phyloP scores from a whole-genome alignment of 1,140 invertebrate genomes.

The Teleogryllus occipitalis region DNA sequence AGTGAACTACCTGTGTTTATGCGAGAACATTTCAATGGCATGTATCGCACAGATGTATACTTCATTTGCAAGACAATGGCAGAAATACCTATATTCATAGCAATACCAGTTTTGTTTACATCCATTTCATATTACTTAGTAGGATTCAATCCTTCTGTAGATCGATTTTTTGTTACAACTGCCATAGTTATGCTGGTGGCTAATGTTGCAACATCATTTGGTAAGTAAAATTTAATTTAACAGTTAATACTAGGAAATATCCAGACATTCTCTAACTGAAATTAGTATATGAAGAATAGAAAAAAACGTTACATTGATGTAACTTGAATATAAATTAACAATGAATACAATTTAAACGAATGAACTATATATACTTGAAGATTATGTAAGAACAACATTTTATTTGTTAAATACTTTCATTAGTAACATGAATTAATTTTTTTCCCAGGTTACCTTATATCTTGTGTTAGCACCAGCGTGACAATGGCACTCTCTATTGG shows the following conservation, averaged over 20 bases:
- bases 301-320: too few relatives aligned
- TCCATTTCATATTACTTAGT: constrained; percentile 81
- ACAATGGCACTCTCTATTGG: constrained; percentile 82
- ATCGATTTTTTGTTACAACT: constrained; percentile 65
- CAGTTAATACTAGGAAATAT: neutral
- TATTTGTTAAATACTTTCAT: neutral
- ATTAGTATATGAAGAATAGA: too few relatives aligned
- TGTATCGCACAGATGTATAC: constrained; percentile 89
- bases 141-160: constrained; percentile 61
- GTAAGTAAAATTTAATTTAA: constrained; percentile 42
- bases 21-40: constrained; percentile 80
- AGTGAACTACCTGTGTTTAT: constrained; percentile 85
- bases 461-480: constrained; percentile 68
- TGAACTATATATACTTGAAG: too few relatives aligned
- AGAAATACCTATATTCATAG: constrained; percentile 73
- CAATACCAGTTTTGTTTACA: constrained; percentile 76
- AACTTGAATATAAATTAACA: too few relatives aligned
- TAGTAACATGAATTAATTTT: neutral
- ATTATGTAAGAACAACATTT: too few relatives aligned
- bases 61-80: constrained; percentile 87
- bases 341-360: too few relatives aligned
- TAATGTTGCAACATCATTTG: constrained; percentile 86
- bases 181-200: constrained; percentile 72
- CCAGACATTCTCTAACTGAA: neutral
- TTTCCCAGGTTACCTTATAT: constrained; percentile 76